Evolutionary conservation across 1,140 invertebrate genomes (phyloP), one percentile per base, ranked within the genome.

Genomic region (Philotrypesis tridentata): DNA sequence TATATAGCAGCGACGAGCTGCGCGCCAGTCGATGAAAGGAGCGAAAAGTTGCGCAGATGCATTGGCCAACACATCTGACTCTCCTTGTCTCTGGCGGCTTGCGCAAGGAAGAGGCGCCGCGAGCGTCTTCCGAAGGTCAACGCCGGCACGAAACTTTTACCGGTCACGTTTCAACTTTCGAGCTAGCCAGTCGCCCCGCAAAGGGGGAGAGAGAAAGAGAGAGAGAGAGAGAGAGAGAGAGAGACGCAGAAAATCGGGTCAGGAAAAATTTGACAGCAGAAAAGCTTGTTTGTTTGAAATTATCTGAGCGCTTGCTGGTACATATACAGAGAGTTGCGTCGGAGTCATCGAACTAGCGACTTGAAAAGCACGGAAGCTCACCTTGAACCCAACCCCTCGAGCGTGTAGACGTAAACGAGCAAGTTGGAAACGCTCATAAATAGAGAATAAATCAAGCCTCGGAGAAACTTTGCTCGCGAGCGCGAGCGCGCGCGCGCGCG

Each of bases 91-190:
- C 33, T 2, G 31, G n/a, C n/a, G n/a, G n/a, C 40, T 48, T 75
- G 48, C 73, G 73, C 43, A 75, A 33, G 21, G 48, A 55, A 21
- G 48, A 55, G 48, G 48, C 21, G 73, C 55, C 43, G 63, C n/a
- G 27, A 27, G 23, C 63, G 37, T 23, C 37, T 29, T 33, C 8
- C 29, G 77, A 71, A 70, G 77, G 43, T 70, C 65, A 70, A 21
- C 67, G 29, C 63, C 29, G 63, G 23, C 63, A 29, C 68, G 48
- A 70, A 79, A 79, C 77, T 79, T 79, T 79, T 79, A 40, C 77
- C 68, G 23, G 77, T 70, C 67, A 79, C 77, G 77, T 79, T 67
- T 71, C 67, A 27, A 60, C 77, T 70, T 70, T 70, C 67, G 31
- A 70, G 31, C 67, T 55, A 33, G 63, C 63, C 23, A 37, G 67